phyloP scores from a whole-genome alignment of 2,888 invertebrate species.

The Folsomia manolachei region DNA sequence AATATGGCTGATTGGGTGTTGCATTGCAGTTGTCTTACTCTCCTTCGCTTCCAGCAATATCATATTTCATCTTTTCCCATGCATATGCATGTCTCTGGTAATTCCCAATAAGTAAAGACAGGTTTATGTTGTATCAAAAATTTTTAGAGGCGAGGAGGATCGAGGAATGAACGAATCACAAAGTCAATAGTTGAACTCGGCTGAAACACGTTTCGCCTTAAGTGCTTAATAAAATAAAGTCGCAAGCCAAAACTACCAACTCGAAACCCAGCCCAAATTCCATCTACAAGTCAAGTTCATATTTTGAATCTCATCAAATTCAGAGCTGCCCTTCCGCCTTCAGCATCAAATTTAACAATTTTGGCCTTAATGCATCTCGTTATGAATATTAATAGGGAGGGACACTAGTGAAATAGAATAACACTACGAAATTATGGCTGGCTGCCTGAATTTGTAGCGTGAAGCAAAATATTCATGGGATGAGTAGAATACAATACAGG shows the following conservation, averaged over 20 bases:
- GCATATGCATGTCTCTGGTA: neutral
- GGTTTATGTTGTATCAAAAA: neutral
- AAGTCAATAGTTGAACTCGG: neutral
- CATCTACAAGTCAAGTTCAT: neutral
- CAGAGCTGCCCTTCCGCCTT: constrained; percentile 1
- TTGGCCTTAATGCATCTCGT: constrained; percentile 1
- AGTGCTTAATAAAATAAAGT: constrained; percentile 8
- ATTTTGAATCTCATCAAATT: neutral
- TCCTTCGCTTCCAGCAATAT: neutral
- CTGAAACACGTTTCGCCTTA: constrained; percentile 7
- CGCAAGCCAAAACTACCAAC: neutral
- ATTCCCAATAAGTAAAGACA: neutral
- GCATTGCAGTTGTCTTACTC: too few species aligned
- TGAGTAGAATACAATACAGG: too few species aligned
- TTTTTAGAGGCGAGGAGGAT: too few species aligned
- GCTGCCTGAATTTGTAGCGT: too few species aligned
- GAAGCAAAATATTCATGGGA: too few species aligned
- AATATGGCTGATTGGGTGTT: neutral
- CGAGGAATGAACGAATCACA: neutral
- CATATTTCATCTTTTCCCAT: neutral
- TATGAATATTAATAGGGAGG: constrained; percentile 4
- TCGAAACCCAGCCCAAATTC: neutral
- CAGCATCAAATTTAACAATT: constrained; percentile 4
- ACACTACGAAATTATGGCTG: neutral
- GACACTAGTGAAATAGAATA: neutral